phyloP scores from a whole-genome alignment of 92 coral and sea anemone genomes.

The Muricea muricata region DNA sequence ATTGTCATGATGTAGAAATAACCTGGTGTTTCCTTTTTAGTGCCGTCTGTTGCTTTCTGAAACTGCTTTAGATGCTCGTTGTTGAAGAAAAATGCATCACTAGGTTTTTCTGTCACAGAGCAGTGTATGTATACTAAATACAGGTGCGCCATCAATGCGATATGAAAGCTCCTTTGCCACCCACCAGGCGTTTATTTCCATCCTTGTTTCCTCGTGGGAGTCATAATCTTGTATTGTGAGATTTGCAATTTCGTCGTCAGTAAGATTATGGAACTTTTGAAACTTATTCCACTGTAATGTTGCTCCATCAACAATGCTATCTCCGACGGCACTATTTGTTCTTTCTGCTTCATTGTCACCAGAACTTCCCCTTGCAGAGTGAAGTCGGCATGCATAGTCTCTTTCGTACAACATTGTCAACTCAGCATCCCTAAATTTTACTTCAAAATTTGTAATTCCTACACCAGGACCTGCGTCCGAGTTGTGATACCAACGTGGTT shows the following conservation, averaged over 20 bases:
- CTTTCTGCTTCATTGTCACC: slow-evolving; percentile 57
- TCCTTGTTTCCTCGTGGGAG: slow-evolving; percentile 50
- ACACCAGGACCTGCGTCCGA: slow-evolving; percentile 53
- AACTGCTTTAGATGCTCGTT: neutral
- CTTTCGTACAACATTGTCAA: slow-evolving; percentile 40
- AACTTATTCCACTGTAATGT: slow-evolving; percentile 67
- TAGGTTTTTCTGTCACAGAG: slow-evolving; percentile 3
- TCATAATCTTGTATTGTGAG: slow-evolving; percentile 51
- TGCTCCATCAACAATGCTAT: slow-evolving; percentile 63
- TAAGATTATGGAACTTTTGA: slow-evolving; percentile 59
- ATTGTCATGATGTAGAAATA: neutral
- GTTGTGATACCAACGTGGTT: slow-evolving; percentile 37
- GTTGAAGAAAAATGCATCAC: slow-evolving; percentile 45
- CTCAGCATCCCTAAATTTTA: slow-evolving; percentile 58
- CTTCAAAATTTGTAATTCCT: slow-evolving; percentile 50
- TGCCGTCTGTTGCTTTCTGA: neutral
- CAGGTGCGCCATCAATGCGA: slow-evolving; percentile 73
- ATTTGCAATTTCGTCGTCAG: slow-evolving; percentile 50
- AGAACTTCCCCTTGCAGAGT: slow-evolving; percentile 39
- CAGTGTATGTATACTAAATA: slow-evolving; percentile 38
- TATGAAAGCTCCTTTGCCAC: slow-evolving; percentile 54
- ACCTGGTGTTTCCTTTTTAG: neutral
- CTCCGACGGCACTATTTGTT: slow-evolving; percentile 63
- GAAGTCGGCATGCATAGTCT: slow-evolving; percentile 45
- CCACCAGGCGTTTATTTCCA: slow-evolving; percentile 75